Evolutionary conservation across 1,140 invertebrate species (phyloP).

Genomic region (Bombus soroeensis): DNA sequence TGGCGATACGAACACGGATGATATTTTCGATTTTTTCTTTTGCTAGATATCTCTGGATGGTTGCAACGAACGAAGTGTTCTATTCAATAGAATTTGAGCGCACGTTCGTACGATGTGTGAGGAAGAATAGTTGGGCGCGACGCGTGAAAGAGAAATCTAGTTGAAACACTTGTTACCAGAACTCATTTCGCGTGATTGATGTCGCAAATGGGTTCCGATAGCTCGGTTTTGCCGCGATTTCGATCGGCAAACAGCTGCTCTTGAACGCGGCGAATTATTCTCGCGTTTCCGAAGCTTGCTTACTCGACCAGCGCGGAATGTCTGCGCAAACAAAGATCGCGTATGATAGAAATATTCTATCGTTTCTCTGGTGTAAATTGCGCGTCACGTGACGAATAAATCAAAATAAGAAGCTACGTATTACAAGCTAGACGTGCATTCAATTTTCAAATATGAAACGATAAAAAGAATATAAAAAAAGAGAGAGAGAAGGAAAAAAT

Average conservation of each 20-base stretch:
- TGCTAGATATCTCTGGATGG: neutral
- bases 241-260: slow-evolving; percentile 28
- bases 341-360: slow-evolving; percentile 5
- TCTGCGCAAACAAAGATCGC: slow-evolving; percentile 23
- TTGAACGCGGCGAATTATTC: slow-evolving; percentile 20
- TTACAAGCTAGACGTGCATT: neutral
- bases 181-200: slow-evolving; percentile 22
- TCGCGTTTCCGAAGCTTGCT: slow-evolving; percentile 18
- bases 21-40: neutral
- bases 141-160: neutral
- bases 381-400: neutral
- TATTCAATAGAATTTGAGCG: neutral
- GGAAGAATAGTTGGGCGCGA: neutral
- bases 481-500: neutral
- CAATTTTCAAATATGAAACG: neutral
- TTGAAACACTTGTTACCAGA: neutral
- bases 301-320: neutral
- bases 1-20: neutral
- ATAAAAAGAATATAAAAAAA: neutral
- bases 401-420: neutral
- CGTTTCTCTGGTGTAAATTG: neutral
- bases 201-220: slow-evolving; percentile 21
- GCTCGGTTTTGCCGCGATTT: slow-evolving; percentile 15
- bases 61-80: neutral
- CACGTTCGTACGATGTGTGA: neutral